Base-by-base conservation (phyloP, 2,888 invertebrate genomes). In the Griposia aprilina region DNA sequence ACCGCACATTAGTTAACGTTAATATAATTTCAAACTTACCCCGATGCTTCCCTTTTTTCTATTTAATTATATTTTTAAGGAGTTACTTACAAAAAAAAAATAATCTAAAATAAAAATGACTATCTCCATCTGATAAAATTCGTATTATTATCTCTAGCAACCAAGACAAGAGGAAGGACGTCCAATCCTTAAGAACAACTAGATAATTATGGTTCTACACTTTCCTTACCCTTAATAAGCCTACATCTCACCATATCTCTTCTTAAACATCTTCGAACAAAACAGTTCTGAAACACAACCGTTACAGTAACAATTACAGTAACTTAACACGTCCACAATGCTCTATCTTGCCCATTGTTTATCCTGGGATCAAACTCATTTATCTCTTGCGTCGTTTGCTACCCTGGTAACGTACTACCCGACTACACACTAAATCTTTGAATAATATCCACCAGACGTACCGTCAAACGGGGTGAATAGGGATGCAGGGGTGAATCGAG, bases 301-400 rank as follows among this genome's bases (percentile, higher is more conserved):
- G 55, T 59, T 57, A n/a, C n/a, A 2, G 36, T 36, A 57, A 26
- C 45, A 26, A 48, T 65, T 50, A 82, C 71, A 70, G 48, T 73
- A 55, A 52, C n/a, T 63, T 57, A 79, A 66, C 70, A 72, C 69
- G 62, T 83, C 15, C 20, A 76, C 80, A 70, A 62, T 68, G 66
- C 17, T 80, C 67, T 81, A 71, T 79, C 77, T 45, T 70, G 26
- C 62, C 72, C 66, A 72, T 76, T 78, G 87, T 80, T 83, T 84
- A 71, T 76, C 36, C 68, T 41, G 11, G 63, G 55, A 77, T 84
- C 78, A 62, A 55, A 72, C 63, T 76, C 75, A 84, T 87, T 87
- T 87, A 77, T 87, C 89, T 84, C 75, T 77, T 30, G 48, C 20
- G 76, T 84, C 68, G 76, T 63, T 62, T 80, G 23, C 63, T 65